A percentile compares a stretch with the other conserved stretches of the same genome.
These are phyloP conservation scores for Oplegnathus fasciatus DNA, from an alignment of 2,113 vertebrate species.

Conservation along the genomic window DNA sequence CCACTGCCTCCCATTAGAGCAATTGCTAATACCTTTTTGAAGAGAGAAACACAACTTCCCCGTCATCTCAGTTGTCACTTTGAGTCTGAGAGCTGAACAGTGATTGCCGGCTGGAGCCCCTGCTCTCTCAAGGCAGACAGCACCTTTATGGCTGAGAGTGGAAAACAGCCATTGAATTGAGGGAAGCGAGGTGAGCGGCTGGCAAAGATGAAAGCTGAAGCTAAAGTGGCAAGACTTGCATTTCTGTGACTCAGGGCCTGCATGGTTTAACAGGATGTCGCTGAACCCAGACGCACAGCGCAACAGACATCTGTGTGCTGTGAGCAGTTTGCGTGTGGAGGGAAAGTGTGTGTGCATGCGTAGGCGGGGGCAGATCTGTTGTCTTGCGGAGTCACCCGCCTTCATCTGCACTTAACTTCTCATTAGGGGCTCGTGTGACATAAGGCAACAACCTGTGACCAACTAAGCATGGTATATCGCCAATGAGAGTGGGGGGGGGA, in stretches of 20 bases:
- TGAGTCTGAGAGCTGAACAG: constrained; percentile 40
- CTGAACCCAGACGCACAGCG: constrained; percentile 22
- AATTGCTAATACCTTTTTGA: constrained; percentile 57
- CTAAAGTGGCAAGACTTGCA: constrained; percentile 59
- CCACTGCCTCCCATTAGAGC: constrained; percentile 44
- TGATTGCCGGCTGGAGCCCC: constrained; percentile 49
- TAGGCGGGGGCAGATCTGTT: constrained; percentile 31
- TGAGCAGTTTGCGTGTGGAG: constrained; percentile 3
- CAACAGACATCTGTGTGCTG: constrained; percentile 12
- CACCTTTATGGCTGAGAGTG: constrained; percentile 62
- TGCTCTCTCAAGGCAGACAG: constrained; percentile 46
- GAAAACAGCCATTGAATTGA: constrained; percentile 62
- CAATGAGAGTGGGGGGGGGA: background rate
- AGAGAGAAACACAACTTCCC: constrained; percentile 53
- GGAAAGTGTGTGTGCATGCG: background rate
- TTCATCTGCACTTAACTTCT: constrained; percentile 67
- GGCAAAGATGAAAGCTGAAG: constrained; percentile 71
- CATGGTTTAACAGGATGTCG: constrained; percentile 54
- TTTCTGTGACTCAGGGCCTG: constrained; percentile 58
- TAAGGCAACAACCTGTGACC: constrained; percentile 73
- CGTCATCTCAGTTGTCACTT: constrained; percentile 50
- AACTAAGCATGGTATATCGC: constrained; percentile 16
- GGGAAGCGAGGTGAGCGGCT: constrained; percentile 57
- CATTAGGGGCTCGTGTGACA: constrained; percentile 75
- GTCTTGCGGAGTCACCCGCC: constrained; percentile 45